These are phyloP conservation scores for Micrastur ruficollis DNA, from an alignment of 2,797 vertebrate genomes.

Conservation along the genomic window DNA sequence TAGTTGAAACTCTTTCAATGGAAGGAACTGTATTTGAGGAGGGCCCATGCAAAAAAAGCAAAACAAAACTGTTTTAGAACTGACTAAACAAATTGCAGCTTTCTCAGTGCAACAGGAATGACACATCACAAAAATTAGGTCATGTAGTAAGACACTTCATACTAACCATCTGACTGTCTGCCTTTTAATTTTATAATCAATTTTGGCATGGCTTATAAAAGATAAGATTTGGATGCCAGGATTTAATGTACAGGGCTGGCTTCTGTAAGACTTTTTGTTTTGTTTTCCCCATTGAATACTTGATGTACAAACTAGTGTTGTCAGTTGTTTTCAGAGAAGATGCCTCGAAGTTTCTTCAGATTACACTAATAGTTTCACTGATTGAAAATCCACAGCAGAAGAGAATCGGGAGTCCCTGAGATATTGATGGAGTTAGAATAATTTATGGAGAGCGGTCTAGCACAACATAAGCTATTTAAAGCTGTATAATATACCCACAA, in stretches of 20 bases:
- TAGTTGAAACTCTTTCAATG: background rate
- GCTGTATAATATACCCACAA: conserved; percentile 69
- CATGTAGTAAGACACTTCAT: background rate
- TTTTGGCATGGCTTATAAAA: background rate
- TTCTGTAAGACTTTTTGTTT: background rate
- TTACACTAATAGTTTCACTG: conserved; percentile 49
- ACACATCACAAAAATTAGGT: background rate
- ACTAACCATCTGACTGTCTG: background rate
- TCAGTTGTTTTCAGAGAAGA: conserved; percentile 25
- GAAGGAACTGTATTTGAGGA: background rate
- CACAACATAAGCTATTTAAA: conserved; percentile 73
- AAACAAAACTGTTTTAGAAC: rapidly evolving
- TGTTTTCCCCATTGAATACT: background rate
- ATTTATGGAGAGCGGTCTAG: conserved; percentile 65
- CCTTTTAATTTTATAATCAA: background rate
- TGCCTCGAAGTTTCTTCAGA: background rate
- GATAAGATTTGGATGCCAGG: background rate
- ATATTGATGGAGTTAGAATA: conserved; percentile 50
- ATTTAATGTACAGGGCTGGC: background rate
- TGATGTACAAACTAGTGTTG: background rate
- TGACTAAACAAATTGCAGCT: background rate
- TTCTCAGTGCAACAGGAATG: background rate
- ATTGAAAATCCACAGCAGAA: conserved; percentile 62
- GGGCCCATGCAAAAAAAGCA: background rate
- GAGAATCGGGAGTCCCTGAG: conserved; percentile 59